phyloP scores from a whole-genome alignment of 2,113 vertebrate species.

The Epinephelus lanceolatus region DNA sequence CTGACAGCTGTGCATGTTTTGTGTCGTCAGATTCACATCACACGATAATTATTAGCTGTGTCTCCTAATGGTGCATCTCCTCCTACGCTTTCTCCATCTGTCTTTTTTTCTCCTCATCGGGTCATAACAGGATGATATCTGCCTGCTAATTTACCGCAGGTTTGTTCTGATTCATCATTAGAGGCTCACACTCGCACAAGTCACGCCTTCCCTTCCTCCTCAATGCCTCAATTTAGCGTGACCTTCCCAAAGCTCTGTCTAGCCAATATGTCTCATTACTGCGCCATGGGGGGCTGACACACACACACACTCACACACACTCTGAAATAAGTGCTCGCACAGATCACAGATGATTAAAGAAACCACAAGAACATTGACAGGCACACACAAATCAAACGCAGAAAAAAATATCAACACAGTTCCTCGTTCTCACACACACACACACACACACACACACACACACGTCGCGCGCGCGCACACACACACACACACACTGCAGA shows the following conservation, averaged over 20 bases:
- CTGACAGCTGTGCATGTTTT: conserved; percentile 36
- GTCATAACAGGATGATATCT: conserved; percentile 40
- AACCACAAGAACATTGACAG: conserved; percentile 49
- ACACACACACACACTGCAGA: conserved; percentile 30
- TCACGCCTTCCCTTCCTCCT: conserved; percentile 56
- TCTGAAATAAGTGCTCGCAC: background rate
- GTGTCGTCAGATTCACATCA: conserved; percentile 32
- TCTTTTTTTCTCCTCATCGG: conserved; percentile 29
- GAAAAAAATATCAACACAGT: background rate
- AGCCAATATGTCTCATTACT: conserved; percentile 77
- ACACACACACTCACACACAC: conserved; percentile 28
- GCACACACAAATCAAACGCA: conserved; percentile 27
- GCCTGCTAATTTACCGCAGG: conserved; percentile 40
- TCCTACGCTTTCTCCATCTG: background rate
- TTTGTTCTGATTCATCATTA: conserved; percentile 66
- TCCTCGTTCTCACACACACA: background rate
- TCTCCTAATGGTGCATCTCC: background rate
- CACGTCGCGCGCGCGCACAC: no score
- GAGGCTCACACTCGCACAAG: conserved; percentile 32
- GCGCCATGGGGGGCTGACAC: conserved; percentile 55
- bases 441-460: background rate
- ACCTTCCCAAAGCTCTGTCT: conserved; percentile 75
- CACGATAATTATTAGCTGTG: background rate
- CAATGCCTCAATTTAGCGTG: conserved; percentile 65
- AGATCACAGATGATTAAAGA: conserved; percentile 58